Evolutionary conservation across 1,140 invertebrate species (phyloP), one percentile per base, ranked within the genome.

Genomic region (Solen grandis): DNA sequence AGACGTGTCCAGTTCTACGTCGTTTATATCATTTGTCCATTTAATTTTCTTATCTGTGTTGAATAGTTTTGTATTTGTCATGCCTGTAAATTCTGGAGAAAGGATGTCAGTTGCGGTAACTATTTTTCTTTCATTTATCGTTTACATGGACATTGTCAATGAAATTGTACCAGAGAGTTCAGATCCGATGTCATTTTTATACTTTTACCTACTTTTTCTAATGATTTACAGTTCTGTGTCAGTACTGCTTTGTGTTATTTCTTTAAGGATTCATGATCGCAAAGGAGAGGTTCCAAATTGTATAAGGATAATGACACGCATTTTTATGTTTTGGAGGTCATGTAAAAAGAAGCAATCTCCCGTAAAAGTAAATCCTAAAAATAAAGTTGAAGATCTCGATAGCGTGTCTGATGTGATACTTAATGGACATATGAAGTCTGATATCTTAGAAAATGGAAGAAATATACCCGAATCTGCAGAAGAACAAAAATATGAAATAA

Each of bases 151-250:
- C 63, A 93, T 93, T 70, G 93, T 94, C 55, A 93, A 93, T 27
- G 93, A 94, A 84, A 93, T 92, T 77, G 92, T 94, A 89, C 94
- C 94, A 10, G 92, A 94, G 85, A 94, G 93, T 1, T 94, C 93
- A 14, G 93, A 94, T 60, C 84, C 82, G 62, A 76, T 91, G 8
- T 90, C 90, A 13, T 46, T 90, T 0, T 92, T 94, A 31, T 60
- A 60, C 29, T 60, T 22, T 27, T 60, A 60, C 29, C 57, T 60
- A 16, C 19, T 60, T 22, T 29, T 22, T 22, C 8, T 60, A 2
- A 60, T 60, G 27, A 19, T 60, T 8, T 46, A 46, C 41, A 46
- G 41, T 19, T 46, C 41, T 8, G 8, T 8, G 8, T 10, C 19
- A 8, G 8, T 46, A 46, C 19, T 46, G 8, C 41, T 46, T 46